Conservation (phyloP, 2,113 vertebrate species). For the Apteryx owenii region DNA sequence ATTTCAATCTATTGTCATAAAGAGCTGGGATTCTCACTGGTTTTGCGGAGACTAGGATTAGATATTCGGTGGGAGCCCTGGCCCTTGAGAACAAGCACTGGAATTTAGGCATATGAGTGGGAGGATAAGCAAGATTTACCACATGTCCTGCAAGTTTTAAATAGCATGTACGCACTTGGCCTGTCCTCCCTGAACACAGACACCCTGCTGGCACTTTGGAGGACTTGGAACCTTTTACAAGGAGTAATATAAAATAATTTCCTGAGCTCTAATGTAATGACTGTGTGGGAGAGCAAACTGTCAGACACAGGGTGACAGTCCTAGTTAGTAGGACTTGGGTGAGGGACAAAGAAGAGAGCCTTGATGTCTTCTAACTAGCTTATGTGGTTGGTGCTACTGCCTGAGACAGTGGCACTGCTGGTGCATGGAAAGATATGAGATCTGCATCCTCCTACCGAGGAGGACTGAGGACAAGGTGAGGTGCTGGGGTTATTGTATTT, state of each 20-base stretch:
- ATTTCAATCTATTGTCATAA: background rate
- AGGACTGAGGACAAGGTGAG: background rate
- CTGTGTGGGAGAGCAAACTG: no score
- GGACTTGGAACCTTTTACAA: background rate
- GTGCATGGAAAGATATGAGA: background rate
- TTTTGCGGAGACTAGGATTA: background rate
- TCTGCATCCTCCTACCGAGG: background rate
- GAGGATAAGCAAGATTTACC: background rate
- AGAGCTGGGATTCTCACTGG: background rate
- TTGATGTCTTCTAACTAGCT: background rate
- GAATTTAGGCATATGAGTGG: background rate
- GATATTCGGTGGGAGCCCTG: background rate
- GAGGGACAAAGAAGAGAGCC: background rate
- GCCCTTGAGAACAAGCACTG: background rate
- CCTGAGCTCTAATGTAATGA: background rate
- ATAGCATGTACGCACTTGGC: background rate
- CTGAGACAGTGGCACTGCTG: background rate
- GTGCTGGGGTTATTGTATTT: background rate
- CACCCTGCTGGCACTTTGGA: background rate
- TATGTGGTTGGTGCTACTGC: background rate
- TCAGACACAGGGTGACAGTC: background rate
- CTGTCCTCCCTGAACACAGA: background rate
- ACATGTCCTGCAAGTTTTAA: background rate
- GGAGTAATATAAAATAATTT: background rate
- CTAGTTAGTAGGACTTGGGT: background rate